Evolutionary conservation across 2,113 vertebrate species (phyloP), one percentile per base, ranked within the genome.

Genomic region (Thoracochromis brauschi): DNA sequence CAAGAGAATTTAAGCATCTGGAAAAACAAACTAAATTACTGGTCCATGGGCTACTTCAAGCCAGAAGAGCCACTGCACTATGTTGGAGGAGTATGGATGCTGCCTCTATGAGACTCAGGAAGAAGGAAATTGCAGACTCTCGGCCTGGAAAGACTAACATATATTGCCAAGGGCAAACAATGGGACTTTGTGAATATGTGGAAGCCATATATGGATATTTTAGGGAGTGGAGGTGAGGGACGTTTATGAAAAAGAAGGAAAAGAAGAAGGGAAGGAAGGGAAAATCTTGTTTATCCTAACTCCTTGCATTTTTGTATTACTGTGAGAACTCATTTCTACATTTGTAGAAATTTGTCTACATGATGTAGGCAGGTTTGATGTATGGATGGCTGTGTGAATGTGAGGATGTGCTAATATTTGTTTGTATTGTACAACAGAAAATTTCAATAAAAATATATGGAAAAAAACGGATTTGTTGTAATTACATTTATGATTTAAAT

Each of bases 211-310:
- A 31, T 58, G 57, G 14, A 2, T 58, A 31, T 1, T 58, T 58
- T 58, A 58, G 57, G 5, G 57, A 58, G 26, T 58, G 26, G 57
- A 17, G 0, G 3, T 58, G 26, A 58, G 0, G 1, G 57, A 31
- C 5, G 3, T 60, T 60, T 29, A 16, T 29, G 8, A 58, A 2
- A 58, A 58, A 58, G 55, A 58, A 58, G 13, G 26, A 29, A 58
- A 16, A 58, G 13, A 58, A 57, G 55, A 29, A 16, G 8, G 55
- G 54, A 29, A 57, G 24, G 55, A 57, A 4, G 13, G 55, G 24
- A 57, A 1, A 58, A 58, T 58, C 55, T 58, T 29, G 21, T 26
- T 26, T 55, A 54, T 54, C 53, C 0, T 55, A 57, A 57, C 26
- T 0, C 54, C 54, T 2, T 5, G 26, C 9, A 17, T 58, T 17